phyloP scores from a whole-genome alignment of 2,113 vertebrate species.

The Callipepla californica region DNA sequence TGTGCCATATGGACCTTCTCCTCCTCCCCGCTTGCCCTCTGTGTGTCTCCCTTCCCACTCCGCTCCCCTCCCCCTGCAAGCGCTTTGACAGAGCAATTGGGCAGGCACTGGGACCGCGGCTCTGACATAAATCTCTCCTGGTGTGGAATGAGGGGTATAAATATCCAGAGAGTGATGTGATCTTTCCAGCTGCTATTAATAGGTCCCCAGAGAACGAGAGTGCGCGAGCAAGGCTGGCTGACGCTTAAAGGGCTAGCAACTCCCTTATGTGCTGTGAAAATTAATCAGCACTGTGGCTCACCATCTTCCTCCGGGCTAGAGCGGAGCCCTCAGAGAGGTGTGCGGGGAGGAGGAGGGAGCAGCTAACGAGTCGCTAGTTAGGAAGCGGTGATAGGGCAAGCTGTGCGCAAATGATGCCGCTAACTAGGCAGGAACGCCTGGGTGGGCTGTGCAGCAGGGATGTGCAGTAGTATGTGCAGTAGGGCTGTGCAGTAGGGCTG shows the following conservation, averaged over 20 bases:
- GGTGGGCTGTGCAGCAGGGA: neutral
- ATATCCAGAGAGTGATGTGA: constrained; percentile 83
- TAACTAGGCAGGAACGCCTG: neutral
- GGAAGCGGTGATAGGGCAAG: neutral
- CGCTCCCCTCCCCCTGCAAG: constrained; percentile 44
- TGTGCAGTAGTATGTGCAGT: too few species aligned
- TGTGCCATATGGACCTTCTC: constrained; percentile 64
- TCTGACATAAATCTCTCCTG: constrained; percentile 84
- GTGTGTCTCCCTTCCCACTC: neutral
- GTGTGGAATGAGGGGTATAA: constrained; percentile 85
- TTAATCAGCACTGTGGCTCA: constrained; percentile 55
- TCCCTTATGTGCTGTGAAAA: constrained; percentile 65
- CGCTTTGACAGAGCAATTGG: constrained; percentile 75
- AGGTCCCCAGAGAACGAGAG: constrained; percentile 82
- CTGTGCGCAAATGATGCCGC: neutral
- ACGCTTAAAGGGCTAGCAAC: constrained; percentile 83
- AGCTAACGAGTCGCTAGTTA: neutral
- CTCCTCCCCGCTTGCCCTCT: constrained; percentile 71
- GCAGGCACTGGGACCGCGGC: constrained; percentile 78
- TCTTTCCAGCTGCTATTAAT: constrained; percentile 89
- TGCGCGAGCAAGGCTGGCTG: constrained; percentile 71
- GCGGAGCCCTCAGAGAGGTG: neutral
- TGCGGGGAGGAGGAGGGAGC: neutral
- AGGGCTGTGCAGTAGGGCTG: too few species aligned
- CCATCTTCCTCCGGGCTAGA: constrained; percentile 43